Conservation (phyloP, 2,113 vertebrate genomes). For the Rhinolophus sinicus region DNA sequence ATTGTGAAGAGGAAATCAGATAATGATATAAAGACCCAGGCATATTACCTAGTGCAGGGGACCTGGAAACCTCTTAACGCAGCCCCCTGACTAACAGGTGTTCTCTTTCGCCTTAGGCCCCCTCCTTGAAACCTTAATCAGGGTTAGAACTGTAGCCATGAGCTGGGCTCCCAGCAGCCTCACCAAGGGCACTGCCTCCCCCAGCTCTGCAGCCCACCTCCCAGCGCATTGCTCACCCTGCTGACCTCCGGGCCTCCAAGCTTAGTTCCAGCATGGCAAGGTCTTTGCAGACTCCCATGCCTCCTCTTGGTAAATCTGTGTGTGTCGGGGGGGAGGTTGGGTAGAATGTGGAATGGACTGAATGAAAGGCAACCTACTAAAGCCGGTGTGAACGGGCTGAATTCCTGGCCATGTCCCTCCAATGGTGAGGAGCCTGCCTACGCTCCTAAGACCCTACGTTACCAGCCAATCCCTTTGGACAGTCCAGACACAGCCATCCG, state of each 20-base stretch:
- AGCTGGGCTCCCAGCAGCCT: neutral
- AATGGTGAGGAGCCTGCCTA: neutral
- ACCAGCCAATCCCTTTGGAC: neutral
- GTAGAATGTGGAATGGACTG: neutral
- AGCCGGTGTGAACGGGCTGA: neutral
- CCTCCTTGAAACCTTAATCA: neutral
- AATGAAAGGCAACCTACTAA: too few species aligned
- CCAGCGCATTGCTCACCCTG: neutral
- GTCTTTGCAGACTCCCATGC: neutral
- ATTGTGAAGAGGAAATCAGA: neutral
- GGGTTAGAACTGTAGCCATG: accelerated
- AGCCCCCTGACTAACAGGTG: neutral
- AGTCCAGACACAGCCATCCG: neutral
- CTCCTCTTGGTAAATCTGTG: neutral
- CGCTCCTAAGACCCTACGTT: neutral
- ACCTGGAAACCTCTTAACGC: neutral
- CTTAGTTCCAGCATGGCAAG: neutral
- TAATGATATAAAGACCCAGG: neutral
- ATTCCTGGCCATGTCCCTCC: neutral
- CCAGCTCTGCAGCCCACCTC: neutral
- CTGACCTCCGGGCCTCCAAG: neutral
- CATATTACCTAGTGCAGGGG: neutral
- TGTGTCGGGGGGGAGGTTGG: too few species aligned
- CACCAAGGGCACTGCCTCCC: neutral
- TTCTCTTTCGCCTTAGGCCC: neutral